A percentile compares a stretch with the other conserved stretches of the same genome.
Evolutionary conservation across 2,113 vertebrate species (phyloP).

Genomic region (Gracilinanus agilis): DNA sequence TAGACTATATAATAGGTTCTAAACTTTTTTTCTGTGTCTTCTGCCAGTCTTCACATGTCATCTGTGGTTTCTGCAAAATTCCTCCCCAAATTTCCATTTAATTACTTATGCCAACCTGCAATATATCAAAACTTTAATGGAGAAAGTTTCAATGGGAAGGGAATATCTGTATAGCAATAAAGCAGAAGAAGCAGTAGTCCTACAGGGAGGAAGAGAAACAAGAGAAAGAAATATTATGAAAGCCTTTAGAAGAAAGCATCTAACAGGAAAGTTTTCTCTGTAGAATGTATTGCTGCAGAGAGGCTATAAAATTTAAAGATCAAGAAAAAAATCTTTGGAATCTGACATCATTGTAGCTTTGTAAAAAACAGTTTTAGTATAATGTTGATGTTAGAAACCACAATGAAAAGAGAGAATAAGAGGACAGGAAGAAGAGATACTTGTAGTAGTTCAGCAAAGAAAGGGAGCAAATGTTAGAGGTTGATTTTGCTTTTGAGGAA

Average conservation of each 20-base stretch:
- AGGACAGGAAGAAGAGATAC: not conserved
- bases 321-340: not conserved
- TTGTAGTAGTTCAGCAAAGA: not conserved
- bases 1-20: too few relatives aligned
- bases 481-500: slow-evolving; percentile 18
- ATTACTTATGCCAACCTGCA: too few relatives aligned
- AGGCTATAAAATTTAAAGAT: not conserved
- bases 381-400: not conserved
- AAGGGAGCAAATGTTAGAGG: not conserved
- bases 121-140: too few relatives aligned
- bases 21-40: too few relatives aligned
- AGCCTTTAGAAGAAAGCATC: not conserved
- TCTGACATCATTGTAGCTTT: not conserved
- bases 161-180: not conserved
- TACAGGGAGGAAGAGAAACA: not conserved
- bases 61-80: too few relatives aligned
- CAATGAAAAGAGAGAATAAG: not conserved
- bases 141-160: too few relatives aligned
- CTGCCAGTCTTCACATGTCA: too few relatives aligned
- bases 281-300: not conserved
- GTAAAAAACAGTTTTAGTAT: not conserved
- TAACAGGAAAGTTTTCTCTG: not conserved
- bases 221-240: not conserved
- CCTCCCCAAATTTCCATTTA: too few relatives aligned
- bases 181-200: not conserved